Base-by-base conservation (phyloP, 2,113 vertebrate genomes). In the Chaetura pelagica region DNA sequence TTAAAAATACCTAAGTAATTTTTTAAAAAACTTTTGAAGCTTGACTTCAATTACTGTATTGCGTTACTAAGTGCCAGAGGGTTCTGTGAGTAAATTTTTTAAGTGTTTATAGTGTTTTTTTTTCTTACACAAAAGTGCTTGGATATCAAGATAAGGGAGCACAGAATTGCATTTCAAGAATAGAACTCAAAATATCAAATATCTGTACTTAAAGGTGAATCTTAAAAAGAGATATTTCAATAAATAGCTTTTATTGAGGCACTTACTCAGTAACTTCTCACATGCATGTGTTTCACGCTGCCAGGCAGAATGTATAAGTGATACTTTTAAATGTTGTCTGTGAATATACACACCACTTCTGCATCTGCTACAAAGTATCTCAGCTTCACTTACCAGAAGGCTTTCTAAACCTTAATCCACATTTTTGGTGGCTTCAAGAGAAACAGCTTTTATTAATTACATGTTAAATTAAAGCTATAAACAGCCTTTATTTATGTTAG, bases 361-460 rank as follows among this genome's bases (percentile, higher is more conserved):
- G 69, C 84, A 77, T 93, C 58, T 94, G 87, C 87, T 85, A 61
- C 82, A 55, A 93, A 94, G 44, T 34, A 85, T 81, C 88, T 64
- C 84, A 81, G 85, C 24, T 84, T 80, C 85, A 55, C 69, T 92
- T 69, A 94, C 66, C 79, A 95, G 84, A 88, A 94, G 86, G 84
- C 62, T 96, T 94, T 91, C 77, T 76, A 90, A 96, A 35, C 62
- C 44, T 83, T 80, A 89, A 94, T 84, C 73, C 73, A 73, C 46
- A 29, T 94, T 92, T 96, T 55, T 49, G 12, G 19, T 93, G 61
- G 46, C 22, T 91, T 95, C 44, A 74, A 83, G 67, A 85, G 74
- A 96, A 90, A 91, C 38, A 85, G 34, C 3, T 76, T 89, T 92
- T 77, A 89, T 77, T 96, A 96, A 91, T 93, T 76, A 76, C 23